Evolutionary conservation across 2,797 vertebrate genomes (phyloP), one percentile per base, ranked within the genome.

Genomic region (Yasuhikotakia modesta): DNA sequence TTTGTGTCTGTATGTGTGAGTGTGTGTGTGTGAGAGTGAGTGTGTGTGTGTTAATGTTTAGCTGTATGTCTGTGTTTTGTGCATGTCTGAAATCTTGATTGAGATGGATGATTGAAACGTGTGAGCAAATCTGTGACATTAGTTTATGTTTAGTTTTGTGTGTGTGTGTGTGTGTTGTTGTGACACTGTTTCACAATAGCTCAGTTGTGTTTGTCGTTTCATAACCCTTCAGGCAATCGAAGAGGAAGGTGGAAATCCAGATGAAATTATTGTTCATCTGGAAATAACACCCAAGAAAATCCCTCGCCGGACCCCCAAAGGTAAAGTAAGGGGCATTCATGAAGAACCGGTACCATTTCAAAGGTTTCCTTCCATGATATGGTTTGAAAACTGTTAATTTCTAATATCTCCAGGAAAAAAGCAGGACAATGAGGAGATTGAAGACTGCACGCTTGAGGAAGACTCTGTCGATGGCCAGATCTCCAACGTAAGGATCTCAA

Each of bases 221-320:
- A 14, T 35, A 19, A 35, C 60, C 11, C 5, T 0, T 66, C 78
- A 99, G 98, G 98, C 95, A 0, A 93, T 99, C 72, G 95, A 97
- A 81, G 96, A 98, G 11, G 98, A 99, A 83, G 97, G 96, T 1
- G 96, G 95, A 0, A 94, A 98, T 86, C 94, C 96, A 2, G 96
- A 96, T 67, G 95, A 97, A 82, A 93, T 97, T 17, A 81, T 92
- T 1, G 55, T 97, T 43, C 55, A 83, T 1, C 85, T 92, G 0
- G 98, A 99, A 30, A 84, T 87, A 32, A 48, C 85, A 0, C 83
- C 87, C 13, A 97, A 94, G 90, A 98, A 93, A 85, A 73, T 87
- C 0, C 78, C 94, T 0, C 97, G 96, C 85, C 92, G 95, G 71
- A 84, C 83, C 12, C 78, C 87, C n/a, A 98, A 93, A 97, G 97